Conservation (phyloP, 2,888 invertebrate genomes). For the Nasonovia ribisnigri region DNA sequence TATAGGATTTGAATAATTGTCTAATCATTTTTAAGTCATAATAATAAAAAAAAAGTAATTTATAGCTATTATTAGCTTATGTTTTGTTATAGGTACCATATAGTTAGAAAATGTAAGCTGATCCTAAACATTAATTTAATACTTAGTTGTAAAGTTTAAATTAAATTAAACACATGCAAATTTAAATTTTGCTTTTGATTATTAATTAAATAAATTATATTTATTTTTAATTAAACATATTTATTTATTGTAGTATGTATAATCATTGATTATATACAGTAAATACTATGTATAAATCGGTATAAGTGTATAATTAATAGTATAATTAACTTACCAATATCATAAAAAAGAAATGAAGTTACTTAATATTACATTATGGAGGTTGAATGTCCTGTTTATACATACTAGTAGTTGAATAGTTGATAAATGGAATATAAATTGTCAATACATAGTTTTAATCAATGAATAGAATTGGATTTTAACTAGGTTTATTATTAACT, state of each 20-base stretch:
- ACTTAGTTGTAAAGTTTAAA: too few species aligned
- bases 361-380: neutral
- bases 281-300: too few species aligned
- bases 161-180: neutral
- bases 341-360: neutral
- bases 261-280: too few species aligned
- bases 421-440: neutral
- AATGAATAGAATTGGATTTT: neutral
- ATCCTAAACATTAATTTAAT: too few species aligned
- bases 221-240: neutral
- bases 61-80: too few species aligned
- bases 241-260: neutral
- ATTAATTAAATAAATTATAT: neutral
- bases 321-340: too few species aligned
- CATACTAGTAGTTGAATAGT: neutral
- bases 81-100: too few species aligned
- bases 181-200: neutral
- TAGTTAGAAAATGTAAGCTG: too few species aligned
- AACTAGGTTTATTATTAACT: neutral
- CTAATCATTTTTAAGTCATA: too few species aligned
- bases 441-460: neutral
- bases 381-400: neutral
- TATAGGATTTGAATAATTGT: too few species aligned
- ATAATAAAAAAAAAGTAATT: too few species aligned
- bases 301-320: too few species aligned